Conservation (phyloP, 2,113 vertebrate species). For the Raja brachyura region DNA sequence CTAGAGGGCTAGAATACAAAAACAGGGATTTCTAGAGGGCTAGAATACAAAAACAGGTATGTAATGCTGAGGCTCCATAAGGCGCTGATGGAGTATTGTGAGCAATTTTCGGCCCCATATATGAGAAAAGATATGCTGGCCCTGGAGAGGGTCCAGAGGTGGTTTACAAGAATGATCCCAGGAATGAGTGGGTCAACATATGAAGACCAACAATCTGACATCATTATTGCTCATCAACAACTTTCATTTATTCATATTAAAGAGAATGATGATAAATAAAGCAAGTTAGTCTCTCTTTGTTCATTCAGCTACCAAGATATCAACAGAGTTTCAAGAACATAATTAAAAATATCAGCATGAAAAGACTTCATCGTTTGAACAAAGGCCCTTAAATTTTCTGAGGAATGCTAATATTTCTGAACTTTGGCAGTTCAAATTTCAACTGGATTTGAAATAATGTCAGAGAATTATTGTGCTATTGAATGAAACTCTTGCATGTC, state of each 20-base stretch:
- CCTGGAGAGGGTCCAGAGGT: no score
- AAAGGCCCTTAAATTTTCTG: neutral
- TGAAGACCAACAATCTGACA: no score
- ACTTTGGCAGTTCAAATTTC: neutral
- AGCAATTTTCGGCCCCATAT: no score
- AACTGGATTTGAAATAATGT: neutral
- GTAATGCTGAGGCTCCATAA: no score
- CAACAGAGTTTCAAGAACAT: neutral
- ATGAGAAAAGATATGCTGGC: no score
- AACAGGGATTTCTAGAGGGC: no score
- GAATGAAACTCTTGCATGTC: neutral
- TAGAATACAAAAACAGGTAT: no score
- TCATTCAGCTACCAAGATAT: neutral
- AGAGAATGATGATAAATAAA: neutral
- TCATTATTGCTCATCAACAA: neutral
- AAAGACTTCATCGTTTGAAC: neutral
- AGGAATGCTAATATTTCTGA: neutral
- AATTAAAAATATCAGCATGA: neutral
- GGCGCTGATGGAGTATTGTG: no score
- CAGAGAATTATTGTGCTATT: neutral
- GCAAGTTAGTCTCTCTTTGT: neutral
- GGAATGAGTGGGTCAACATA: no score
- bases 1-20: no score
- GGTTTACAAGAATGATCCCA: no score
- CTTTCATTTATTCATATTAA: slow-evolving; percentile 6